These are phyloP conservation scores for Macaria notata DNA, from an alignment of 2,888 invertebrate genomes.

Conservation along the genomic window DNA sequence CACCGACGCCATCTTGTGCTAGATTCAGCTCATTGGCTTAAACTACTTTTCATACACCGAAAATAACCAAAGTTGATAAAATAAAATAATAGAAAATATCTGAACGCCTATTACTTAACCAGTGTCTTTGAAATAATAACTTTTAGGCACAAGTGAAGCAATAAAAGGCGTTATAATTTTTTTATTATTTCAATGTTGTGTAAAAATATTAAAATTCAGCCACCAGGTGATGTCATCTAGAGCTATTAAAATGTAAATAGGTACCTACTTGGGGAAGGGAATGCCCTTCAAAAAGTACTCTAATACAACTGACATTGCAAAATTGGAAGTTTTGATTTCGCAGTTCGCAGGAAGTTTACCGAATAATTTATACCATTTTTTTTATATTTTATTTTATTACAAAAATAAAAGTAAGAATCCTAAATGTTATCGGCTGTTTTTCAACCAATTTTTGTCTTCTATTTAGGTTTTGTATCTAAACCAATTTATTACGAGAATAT, in stretches of 20 bases:
- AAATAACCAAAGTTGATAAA: neutral
- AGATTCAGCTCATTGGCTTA: neutral
- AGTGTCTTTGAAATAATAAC: constrained; percentile 47
- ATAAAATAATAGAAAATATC: neutral
- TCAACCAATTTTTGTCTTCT: too few species aligned
- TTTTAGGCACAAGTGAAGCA: constrained; percentile 63
- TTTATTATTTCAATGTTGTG: constrained; percentile 62
- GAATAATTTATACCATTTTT: too few species aligned
- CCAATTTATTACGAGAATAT: too few species aligned
- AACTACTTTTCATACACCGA: neutral
- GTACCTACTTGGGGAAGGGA: too few species aligned
- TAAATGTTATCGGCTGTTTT: too few species aligned
- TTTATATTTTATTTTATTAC: too few species aligned
- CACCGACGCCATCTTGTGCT: neutral
- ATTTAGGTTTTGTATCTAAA: too few species aligned
- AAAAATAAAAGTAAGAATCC: too few species aligned
- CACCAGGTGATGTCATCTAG: constrained; percentile 6
- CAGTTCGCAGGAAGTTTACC: too few species aligned
- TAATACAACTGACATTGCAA: too few species aligned
- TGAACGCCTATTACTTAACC: constrained; percentile 2
- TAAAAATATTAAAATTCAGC: constrained; percentile 17
- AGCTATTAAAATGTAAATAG: neutral
- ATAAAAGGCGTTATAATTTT: constrained; percentile 66
- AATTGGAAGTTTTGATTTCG: too few species aligned
- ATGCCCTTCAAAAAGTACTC: too few species aligned